These are phyloP conservation scores for Cacoxenus indagator DNA, from an alignment of 2,888 invertebrate genomes.

Conservation along the genomic window DNA sequence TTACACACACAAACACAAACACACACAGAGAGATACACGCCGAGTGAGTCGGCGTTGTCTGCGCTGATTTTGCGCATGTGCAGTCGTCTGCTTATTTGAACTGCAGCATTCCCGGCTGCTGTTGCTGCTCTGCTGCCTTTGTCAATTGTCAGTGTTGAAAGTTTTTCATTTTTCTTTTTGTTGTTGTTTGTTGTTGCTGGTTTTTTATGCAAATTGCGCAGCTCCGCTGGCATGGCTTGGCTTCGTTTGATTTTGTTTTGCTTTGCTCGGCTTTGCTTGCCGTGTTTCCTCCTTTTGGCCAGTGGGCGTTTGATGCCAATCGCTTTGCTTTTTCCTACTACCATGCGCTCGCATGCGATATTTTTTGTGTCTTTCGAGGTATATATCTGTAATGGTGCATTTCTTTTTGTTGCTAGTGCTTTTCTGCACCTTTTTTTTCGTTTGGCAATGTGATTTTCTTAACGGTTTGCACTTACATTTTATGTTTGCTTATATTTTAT, in stretches of 20 bases:
- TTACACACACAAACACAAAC: too few species aligned
- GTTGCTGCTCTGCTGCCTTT: slow-evolving; percentile 31
- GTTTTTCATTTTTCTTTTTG: not conserved
- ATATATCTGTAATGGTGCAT: too few species aligned
- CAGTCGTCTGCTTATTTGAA: slow-evolving; percentile 26
- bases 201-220: slow-evolving; percentile 57
- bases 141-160: not conserved
- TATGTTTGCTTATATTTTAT: slow-evolving; percentile 60
- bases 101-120: slow-evolving; percentile 11
- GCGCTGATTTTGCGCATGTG: slow-evolving; percentile 40
- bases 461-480: slow-evolving; percentile 63
- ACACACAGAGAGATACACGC: too few species aligned
- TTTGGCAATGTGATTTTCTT: slow-evolving; percentile 42
- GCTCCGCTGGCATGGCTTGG: slow-evolving; percentile 19
- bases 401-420: not conserved
- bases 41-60: slow-evolving; percentile 17
- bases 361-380: not conserved
- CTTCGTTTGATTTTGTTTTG: slow-evolving; percentile 33
- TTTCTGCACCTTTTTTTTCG: slow-evolving; percentile 16
- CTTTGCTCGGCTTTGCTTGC: not conserved
- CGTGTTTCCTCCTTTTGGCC: slow-evolving; percentile 17
- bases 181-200: slow-evolving; percentile 6
- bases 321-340: slow-evolving; percentile 39
- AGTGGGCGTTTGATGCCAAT: slow-evolving; percentile 66
- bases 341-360: not conserved